These are phyloP conservation scores for Myotis lucifugus DNA, from an alignment of 2,113 vertebrate species.

Conservation along the genomic window DNA sequence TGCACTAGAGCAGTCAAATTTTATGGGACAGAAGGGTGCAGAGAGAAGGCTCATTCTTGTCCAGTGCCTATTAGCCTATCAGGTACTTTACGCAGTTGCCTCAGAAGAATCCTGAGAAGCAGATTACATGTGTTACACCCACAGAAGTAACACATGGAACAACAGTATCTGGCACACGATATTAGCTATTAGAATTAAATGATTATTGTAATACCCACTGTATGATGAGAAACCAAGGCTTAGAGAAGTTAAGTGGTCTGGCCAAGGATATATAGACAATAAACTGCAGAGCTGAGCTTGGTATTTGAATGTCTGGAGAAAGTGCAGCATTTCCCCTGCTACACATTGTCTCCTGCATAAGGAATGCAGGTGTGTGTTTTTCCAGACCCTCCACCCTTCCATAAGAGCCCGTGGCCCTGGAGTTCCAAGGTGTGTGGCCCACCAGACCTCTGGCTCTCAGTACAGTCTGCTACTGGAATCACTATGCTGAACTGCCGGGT, in stretches of 20 bases:
- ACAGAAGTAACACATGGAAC: not conserved
- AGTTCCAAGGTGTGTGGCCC: not conserved
- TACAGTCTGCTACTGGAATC: not conserved
- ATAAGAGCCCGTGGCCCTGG: not conserved
- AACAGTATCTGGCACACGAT: not conserved
- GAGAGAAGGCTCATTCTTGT: not conserved
- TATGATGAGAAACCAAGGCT: conserved; percentile 11
- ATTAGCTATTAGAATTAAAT: not conserved
- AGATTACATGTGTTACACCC: not conserved
- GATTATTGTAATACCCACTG: not conserved
- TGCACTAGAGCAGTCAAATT: not conserved
- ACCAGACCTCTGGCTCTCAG: not conserved
- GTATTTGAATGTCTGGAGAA: not conserved
- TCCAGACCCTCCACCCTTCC: not conserved
- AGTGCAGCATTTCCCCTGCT: not conserved
- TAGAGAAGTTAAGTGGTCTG: not conserved
- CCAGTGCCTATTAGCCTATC: not conserved
- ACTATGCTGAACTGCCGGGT: conserved; percentile 22
- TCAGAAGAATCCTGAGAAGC: not conserved
- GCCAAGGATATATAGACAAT: not conserved
- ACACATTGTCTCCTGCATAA: not conserved
- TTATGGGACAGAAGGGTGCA: not conserved
- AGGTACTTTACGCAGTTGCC: not conserved
- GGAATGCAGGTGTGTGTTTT: too few relatives aligned
- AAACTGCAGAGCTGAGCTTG: not conserved